Evolutionary conservation across 2,888 invertebrate genomes (phyloP).

Genomic region (Esperia sulphurella): DNA sequence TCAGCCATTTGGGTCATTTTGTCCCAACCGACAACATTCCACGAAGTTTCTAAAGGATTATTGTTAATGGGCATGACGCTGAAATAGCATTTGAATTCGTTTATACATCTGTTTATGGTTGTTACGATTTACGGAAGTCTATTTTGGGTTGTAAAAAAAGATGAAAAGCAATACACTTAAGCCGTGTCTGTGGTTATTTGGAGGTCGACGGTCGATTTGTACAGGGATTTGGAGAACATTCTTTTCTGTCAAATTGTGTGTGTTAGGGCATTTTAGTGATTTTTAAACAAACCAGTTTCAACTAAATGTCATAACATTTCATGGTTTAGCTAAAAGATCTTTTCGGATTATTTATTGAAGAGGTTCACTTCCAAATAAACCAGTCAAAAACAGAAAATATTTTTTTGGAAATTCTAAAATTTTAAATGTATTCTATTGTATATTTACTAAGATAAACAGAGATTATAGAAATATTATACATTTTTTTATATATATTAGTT

Average conservation of each 20-base stretch:
- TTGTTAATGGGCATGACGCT: conserved; percentile 52
- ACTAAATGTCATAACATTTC: no score
- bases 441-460: no score
- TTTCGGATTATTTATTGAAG: no score
- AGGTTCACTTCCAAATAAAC: no score
- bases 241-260: neutral
- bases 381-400: no score
- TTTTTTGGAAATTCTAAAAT: no score
- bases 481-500: no score
- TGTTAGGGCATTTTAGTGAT: neutral
- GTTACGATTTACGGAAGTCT: conserved; percentile 31
- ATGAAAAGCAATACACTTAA: conserved; percentile 28
- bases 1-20: conserved; percentile 19
- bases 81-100: conserved; percentile 38
- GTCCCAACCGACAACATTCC: conserved; percentile 21
- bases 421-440: no score
- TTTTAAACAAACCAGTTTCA: no score
- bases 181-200: conserved; percentile 48
- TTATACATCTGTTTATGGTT: conserved; percentile 54
- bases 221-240: conserved; percentile 19
- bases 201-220: conserved; percentile 50
- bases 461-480: no score
- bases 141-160: conserved; percentile 26
- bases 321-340: no score
- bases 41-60: conserved; percentile 59